phyloP scores from a whole-genome alignment of 2,888 invertebrate genomes.

The Tetragnatha montana region DNA sequence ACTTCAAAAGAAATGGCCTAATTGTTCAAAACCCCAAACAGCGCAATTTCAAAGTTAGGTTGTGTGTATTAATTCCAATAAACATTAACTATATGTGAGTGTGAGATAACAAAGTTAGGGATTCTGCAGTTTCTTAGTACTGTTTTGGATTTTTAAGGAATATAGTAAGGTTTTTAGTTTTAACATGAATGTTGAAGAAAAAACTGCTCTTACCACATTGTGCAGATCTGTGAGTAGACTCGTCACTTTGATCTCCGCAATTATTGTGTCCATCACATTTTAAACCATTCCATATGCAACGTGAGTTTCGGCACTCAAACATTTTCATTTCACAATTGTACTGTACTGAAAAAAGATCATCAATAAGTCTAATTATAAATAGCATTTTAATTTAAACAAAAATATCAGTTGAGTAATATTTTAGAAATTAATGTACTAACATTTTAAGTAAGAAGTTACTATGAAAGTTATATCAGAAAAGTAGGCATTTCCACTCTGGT shows the following conservation, averaged over 20 bases:
- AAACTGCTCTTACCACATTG: conserved; percentile 39
- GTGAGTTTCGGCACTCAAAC: conserved; percentile 53
- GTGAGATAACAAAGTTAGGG: no score
- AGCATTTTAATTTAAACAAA: background rate
- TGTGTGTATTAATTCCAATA: no score
- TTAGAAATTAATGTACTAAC: conserved; percentile 16
- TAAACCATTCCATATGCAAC: conserved; percentile 63
- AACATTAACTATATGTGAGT: no score
- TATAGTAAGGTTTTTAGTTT: background rate
- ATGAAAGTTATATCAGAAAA: conserved; percentile 27
- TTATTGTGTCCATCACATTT: conserved; percentile 62
- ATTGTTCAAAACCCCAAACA: no score
- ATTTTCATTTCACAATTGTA: conserved; percentile 43
- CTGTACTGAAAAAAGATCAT: conserved; percentile 12
- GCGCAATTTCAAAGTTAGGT: no score
- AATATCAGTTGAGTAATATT: background rate
- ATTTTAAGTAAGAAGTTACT: conserved; percentile 30
- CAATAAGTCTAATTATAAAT: no score
- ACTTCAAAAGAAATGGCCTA: no score
- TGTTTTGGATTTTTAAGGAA: background rate
- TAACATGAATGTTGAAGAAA: background rate
- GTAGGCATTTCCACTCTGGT: conserved; percentile 1
- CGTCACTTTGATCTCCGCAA: conserved; percentile 61
- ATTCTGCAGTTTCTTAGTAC: no score
- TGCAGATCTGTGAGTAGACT: conserved; percentile 33